A percentile compares a stretch with the other conserved stretches of the same genome.
phyloP scores from a whole-genome alignment of 1,140 invertebrate species.

The Leptonema lineaticorne region DNA sequence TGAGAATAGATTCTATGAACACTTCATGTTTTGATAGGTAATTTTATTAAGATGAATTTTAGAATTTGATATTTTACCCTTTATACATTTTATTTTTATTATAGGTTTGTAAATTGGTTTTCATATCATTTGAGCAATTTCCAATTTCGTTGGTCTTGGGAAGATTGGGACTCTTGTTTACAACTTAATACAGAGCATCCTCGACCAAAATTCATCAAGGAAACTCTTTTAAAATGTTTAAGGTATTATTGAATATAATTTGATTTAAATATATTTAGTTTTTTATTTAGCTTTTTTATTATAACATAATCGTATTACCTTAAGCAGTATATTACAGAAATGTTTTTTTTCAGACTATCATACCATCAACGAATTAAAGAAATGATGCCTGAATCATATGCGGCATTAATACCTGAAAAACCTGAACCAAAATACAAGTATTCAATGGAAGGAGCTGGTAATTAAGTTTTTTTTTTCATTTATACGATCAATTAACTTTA shows the following conservation, averaged over 20 bases:
- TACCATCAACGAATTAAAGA: slow-evolving; percentile 93
- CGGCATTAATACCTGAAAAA: slow-evolving; percentile 76
- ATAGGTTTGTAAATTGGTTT: slow-evolving; percentile 92
- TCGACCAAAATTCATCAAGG: slow-evolving; percentile 92
- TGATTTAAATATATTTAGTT: not conserved
- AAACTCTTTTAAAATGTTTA: slow-evolving; percentile 88
- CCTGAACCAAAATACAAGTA: slow-evolving; percentile 83
- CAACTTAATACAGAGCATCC: slow-evolving; percentile 88
- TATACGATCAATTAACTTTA: not conserved
- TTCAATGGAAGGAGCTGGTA: slow-evolving; percentile 76
- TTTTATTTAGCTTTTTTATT: not conserved
- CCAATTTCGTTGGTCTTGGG: slow-evolving; percentile 98
- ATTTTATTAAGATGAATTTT: not conserved
- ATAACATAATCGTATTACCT: too few species aligned
- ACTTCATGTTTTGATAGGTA: slow-evolving; percentile 90
- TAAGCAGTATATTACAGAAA: too few species aligned
- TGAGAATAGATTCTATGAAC: slow-evolving; percentile 96
- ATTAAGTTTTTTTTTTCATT: slow-evolving; percentile 47
- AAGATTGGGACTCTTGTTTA: slow-evolving; percentile 86
- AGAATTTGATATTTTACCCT: not conserved
- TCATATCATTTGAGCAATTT: slow-evolving; percentile 99
- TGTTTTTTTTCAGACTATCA: slow-evolving; percentile 71
- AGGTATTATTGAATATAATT: slow-evolving; percentile 59
- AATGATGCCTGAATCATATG: slow-evolving; percentile 87
- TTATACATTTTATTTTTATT: slow-evolving; percentile 40